Base-by-base conservation (phyloP, 2,113 vertebrate genomes). In the Blennius ocellaris region DNA sequence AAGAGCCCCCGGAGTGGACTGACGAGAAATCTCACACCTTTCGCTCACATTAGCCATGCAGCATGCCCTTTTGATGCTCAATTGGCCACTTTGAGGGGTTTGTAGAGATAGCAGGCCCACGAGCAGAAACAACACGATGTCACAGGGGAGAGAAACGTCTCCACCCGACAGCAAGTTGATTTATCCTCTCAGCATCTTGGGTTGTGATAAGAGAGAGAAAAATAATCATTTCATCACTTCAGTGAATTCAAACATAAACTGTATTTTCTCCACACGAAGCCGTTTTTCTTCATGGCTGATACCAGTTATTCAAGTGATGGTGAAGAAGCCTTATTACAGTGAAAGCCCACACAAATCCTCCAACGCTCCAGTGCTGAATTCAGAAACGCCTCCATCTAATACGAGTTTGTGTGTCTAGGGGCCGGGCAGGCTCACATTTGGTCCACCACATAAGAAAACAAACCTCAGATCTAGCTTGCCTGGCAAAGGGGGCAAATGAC, bases 1-100 rank as follows among this genome's bases (percentile, higher is more conserved):
- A 95, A 94, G 89, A 72, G 78, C 89, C 92, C 92, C 90, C 45
- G 74, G 78, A 84, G 87, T 72, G 90, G 71, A 81, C 80, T 84
- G 92, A 94, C 91, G 93, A 94, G 93, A 94, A 94, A 94, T 92
- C 90, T 94, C 92, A 92, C 94, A 95, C 94, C 93, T 94, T 91
- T 87, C 69, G 65, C 91, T 81, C 82, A 85, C 94, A 94, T 94
- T 93, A 95, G 87, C 93, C 87, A 93, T 90, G 91, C 92, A 93
- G 86, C 65, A 70, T 74, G 80, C 77, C 81, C 92, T 94, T 95
- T 94, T 95, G 94, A 94, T 94, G 94, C 92, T 90, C 84, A 92
- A 93, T 86, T 88, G 90, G 93, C 81, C 92, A 91, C 93, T 92
- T 91, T 87, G 78, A 89, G 84, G 65, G 78, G 74, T 73, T 80